These are phyloP conservation scores for Herpailurus yagouaroundi DNA, from an alignment of 2,113 vertebrate genomes.

Conservation along the genomic window DNA sequence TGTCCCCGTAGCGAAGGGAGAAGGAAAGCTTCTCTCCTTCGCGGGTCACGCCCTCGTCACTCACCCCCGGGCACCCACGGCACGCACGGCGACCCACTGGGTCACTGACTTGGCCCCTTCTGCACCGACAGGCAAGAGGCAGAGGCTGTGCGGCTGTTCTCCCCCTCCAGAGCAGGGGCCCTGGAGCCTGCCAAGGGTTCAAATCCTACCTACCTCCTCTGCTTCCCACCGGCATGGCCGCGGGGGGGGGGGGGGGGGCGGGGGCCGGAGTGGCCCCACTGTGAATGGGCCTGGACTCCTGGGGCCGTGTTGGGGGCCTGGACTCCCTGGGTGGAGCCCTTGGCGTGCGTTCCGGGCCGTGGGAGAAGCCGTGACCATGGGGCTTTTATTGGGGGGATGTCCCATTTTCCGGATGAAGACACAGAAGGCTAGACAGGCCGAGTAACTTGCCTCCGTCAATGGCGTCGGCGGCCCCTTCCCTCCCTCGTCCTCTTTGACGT, in stretches of 20 bases:
- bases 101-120: background rate
- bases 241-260: too few relatives aligned
- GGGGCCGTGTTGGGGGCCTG: too few relatives aligned
- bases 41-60: fast-evolving
- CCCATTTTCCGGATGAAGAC: background rate
- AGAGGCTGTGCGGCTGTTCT: too few relatives aligned
- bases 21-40: background rate
- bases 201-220: background rate
- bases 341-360: background rate
- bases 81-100: background rate
- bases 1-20: background rate
- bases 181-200: background rate
- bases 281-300: too few relatives aligned
- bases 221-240: too few relatives aligned
- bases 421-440: background rate
- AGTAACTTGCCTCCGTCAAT: background rate
- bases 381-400: background rate
- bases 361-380: background rate
- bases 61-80: fast-evolving
- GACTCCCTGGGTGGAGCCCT: too few relatives aligned
- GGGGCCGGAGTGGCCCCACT: too few relatives aligned
- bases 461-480: background rate
- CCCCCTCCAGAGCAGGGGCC: background rate
- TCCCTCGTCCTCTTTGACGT: background rate
- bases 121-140: background rate